Percentiles rank a stretch among this genome's conserved stretches.
Conservation (phyloP, 1,140 invertebrate species). For the Micrasema longulum region DNA sequence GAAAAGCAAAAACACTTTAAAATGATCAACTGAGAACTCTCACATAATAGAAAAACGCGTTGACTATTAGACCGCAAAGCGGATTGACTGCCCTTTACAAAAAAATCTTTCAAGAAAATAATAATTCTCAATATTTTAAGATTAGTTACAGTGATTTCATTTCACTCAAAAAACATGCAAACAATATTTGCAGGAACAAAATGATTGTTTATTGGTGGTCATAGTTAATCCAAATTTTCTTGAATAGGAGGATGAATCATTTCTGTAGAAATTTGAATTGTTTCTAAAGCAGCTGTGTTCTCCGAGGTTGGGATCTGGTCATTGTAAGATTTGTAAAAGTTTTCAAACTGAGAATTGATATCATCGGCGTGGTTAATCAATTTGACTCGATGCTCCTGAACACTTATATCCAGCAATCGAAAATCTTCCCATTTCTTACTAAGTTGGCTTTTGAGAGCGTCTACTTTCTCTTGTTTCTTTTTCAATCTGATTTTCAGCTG, state of each 20-base stretch:
- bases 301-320: background rate
- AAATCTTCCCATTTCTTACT: constrained; percentile 58
- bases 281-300: background rate
- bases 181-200: too few species aligned
- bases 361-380: constrained; percentile 5
- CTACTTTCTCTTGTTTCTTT: constrained; percentile 63
- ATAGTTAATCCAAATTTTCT: too few species aligned
- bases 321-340: constrained; percentile 3
- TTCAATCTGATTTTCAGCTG: constrained; percentile 60
- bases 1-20: too few species aligned
- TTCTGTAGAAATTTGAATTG: background rate
- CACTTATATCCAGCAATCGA: background rate
- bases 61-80: too few species aligned
- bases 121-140: too few species aligned
- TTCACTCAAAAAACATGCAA: too few species aligned
- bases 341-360: constrained; percentile 21
- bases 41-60: too few species aligned
- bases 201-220: background rate
- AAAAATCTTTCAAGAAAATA: too few species aligned
- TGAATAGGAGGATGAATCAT: background rate
- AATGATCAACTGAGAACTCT: too few species aligned
- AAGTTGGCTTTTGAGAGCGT: constrained; percentile 60
- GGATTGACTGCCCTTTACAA: too few species aligned
- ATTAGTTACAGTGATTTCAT: too few species aligned
- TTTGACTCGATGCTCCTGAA: background rate